A percentile compares a stretch with the other conserved stretches of the same genome.
phyloP scores from a whole-genome alignment of 2,113 vertebrate species.

The Hypanus sabinus region DNA sequence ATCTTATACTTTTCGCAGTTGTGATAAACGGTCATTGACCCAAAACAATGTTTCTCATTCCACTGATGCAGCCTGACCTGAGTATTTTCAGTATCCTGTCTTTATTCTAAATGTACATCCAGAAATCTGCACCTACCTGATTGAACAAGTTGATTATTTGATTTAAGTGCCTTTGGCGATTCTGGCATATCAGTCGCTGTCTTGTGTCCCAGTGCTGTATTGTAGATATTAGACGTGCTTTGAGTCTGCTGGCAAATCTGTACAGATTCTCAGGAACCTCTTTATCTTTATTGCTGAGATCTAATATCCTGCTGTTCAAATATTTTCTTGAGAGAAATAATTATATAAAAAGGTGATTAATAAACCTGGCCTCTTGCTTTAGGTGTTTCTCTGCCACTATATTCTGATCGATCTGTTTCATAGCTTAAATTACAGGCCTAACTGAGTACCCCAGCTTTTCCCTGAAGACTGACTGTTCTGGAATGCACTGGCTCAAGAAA shows the following conservation, averaged over 20 bases:
- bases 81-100: background rate
- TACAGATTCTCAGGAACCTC: conserved; percentile 43
- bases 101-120: background rate
- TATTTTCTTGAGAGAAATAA: conserved; percentile 45
- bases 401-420: background rate
- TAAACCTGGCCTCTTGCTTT: background rate
- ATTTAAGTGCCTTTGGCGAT: conserved; percentile 40
- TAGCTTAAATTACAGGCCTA: background rate
- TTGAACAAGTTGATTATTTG: conserved; percentile 45
- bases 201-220: conserved; percentile 45
- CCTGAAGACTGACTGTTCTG: background rate
- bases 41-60: no score
- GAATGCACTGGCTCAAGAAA: background rate
- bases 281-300: conserved; percentile 46
- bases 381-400: background rate
- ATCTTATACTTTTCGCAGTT: background rate
- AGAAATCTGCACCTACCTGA: conserved; percentile 43
- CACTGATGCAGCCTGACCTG: no score
- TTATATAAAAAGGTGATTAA: background rate
- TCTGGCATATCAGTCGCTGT: conserved; percentile 44
- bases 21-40: no score
- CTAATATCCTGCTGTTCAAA: conserved; percentile 43
- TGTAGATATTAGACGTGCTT: conserved; percentile 45
- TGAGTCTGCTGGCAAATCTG: conserved; percentile 45
- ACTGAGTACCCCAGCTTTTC: background rate